phyloP scores from a whole-genome alignment of 2,888 invertebrate species.

The Congeria kusceri region DNA sequence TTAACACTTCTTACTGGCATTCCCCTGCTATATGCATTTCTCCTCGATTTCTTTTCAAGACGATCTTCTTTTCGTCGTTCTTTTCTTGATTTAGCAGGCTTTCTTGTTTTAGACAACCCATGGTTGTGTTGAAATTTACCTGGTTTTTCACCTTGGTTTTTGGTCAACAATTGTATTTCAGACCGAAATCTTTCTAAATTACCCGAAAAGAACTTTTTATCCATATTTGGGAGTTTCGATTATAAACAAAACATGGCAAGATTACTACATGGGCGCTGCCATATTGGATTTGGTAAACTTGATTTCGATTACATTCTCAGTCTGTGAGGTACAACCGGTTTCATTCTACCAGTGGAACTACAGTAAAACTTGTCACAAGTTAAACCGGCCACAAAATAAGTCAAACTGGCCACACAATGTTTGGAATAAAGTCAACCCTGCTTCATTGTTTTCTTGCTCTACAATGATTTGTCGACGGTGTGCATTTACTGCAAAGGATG shows the following conservation, averaged over 20 bases:
- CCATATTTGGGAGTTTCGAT: background rate
- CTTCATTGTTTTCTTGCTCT: too few relatives aligned
- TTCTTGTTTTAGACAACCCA: background rate
- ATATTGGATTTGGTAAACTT: constrained; percentile 22
- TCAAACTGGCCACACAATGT: too few relatives aligned
- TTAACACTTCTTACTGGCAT: constrained; percentile 76
- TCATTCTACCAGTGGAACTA: too few relatives aligned
- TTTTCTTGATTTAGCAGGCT: constrained; percentile 86
- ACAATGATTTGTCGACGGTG: too few relatives aligned
- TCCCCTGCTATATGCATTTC: constrained; percentile 86
- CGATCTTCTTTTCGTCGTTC: constrained; percentile 90
- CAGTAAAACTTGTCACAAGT: too few relatives aligned
- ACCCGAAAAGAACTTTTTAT: constrained; percentile 32
- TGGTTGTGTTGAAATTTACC: background rate
- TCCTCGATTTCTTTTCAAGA: constrained; percentile 89
- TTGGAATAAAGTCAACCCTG: too few relatives aligned
- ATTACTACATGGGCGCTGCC: constrained; percentile 51
- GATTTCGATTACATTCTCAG: background rate
- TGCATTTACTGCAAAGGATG: too few relatives aligned
- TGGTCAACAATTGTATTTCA: constrained; percentile 36
- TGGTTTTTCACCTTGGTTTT: background rate
- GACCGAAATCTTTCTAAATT: constrained; percentile 64
- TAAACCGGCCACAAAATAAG: too few relatives aligned
- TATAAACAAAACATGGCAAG: background rate
- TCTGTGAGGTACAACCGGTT: constrained; percentile 1